These are phyloP conservation scores for Micromussa lordhowensis DNA, from an alignment of 92 coral and sea anemone genomes.

Conservation along the genomic window DNA sequence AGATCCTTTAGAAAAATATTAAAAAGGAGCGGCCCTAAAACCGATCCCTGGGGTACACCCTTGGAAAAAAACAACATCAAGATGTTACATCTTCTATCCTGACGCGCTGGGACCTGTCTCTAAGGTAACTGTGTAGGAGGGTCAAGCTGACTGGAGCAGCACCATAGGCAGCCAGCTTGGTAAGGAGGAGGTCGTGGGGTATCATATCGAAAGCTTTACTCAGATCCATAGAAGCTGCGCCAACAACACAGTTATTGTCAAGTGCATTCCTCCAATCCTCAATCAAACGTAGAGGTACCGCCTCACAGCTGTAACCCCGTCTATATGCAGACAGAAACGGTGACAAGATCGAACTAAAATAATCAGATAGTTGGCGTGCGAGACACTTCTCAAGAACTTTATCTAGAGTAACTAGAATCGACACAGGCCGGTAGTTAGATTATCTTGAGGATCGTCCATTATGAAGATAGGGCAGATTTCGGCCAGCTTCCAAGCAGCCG, in stretches of 20 bases:
- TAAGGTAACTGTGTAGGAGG: too few relatives aligned
- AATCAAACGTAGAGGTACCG: background rate
- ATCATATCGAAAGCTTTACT: conserved; percentile 38
- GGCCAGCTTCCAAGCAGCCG: too few relatives aligned
- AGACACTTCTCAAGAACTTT: too few relatives aligned
- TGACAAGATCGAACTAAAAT: background rate
- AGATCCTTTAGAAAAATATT: too few relatives aligned
- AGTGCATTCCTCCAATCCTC: too few relatives aligned
- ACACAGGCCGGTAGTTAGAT: too few relatives aligned
- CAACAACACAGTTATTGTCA: conserved; percentile 23
- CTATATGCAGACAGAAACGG: background rate
- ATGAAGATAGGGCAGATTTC: too few relatives aligned
- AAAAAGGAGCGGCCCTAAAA: background rate
- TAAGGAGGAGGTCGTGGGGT: conserved; percentile 17
- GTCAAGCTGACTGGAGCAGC: too few relatives aligned
- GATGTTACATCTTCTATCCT: conserved; percentile 11
- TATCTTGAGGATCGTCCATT: too few relatives aligned
- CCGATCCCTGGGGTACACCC: background rate
- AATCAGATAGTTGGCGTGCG: background rate
- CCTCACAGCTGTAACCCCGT: background rate
- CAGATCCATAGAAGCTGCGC: conserved; percentile 34
- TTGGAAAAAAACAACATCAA: background rate
- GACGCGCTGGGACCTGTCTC: too few relatives aligned
- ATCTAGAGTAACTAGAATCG: too few relatives aligned
- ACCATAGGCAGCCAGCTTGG: too few relatives aligned